phyloP scores from a whole-genome alignment of 2,113 vertebrate genomes.

The Glaucidium brasilianum region DNA sequence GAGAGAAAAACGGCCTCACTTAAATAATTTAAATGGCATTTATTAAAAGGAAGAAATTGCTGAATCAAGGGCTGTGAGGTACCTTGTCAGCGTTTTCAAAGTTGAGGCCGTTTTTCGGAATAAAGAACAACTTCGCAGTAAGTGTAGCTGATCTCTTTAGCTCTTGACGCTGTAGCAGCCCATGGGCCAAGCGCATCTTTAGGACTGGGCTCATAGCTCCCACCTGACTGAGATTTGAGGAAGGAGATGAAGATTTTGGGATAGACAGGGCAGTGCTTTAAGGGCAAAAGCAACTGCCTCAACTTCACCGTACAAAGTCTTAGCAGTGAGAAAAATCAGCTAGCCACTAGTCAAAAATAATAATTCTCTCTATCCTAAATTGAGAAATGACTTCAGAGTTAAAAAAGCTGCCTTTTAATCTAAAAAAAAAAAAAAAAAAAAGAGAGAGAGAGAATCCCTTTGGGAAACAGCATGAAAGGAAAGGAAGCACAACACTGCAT shows the following conservation, averaged over 20 bases:
- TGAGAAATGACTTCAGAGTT: neutral
- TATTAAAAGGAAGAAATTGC: neutral
- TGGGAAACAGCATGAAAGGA: neutral
- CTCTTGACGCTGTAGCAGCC: neutral
- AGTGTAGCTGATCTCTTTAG: neutral
- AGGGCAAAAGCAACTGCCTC: neutral
- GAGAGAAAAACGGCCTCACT: neutral
- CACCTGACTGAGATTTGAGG: neutral
- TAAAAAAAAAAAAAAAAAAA: neutral
- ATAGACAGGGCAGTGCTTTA: neutral
- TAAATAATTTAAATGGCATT: neutral
- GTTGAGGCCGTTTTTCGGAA: neutral
- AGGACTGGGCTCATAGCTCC: neutral
- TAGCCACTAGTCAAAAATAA: neutral
- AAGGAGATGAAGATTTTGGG: neutral
- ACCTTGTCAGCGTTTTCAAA: neutral
- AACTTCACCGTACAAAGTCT: neutral
- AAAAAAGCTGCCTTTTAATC: neutral
- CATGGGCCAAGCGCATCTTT: too few species aligned
- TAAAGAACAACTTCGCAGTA: neutral
- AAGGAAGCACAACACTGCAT: neutral
- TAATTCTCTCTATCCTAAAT: neutral
- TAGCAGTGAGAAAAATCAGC: neutral
- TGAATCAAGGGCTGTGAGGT: neutral
- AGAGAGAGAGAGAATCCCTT: neutral